phyloP scores from a whole-genome alignment of 1,140 invertebrate species.

The Drosophila kohkoa region DNA sequence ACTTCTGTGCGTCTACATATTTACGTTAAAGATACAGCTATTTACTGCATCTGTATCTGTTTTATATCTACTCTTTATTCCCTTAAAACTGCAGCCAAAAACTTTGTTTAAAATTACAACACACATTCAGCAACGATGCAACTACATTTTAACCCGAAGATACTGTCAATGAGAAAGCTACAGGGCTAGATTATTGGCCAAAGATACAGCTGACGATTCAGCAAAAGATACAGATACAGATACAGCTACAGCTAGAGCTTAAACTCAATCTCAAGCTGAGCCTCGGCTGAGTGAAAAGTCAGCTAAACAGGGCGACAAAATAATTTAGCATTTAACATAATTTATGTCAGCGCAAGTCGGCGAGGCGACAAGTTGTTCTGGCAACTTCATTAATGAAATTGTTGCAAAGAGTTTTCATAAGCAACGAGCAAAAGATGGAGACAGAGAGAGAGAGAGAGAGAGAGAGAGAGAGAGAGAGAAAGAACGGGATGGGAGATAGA shows the following conservation, averaged over 20 bases:
- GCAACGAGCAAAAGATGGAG: not conserved
- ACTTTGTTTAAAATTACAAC: no score
- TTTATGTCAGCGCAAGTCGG: slow-evolving; percentile 17
- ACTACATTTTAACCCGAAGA: no score
- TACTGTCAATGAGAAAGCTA: not conserved
- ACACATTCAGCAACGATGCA: no score
- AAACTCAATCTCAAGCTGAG: not conserved
- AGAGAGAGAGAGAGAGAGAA: not conserved
- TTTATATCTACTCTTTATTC: no score
- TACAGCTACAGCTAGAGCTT: not conserved
- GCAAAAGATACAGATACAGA: not conserved
- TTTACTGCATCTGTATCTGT: no score
- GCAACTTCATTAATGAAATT: slow-evolving; percentile 42
- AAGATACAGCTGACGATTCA: not conserved
- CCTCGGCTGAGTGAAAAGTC: not conserved
- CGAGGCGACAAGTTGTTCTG: slow-evolving; percentile 4
- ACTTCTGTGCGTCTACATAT: no score
- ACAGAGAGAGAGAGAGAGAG: not conserved
- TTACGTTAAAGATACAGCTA: no score
- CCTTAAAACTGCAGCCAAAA: no score
- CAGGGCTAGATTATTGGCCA: not conserved
- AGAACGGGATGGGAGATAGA: not conserved
- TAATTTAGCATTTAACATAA: slow-evolving; percentile 39
- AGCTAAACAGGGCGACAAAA: slow-evolving; percentile 6
- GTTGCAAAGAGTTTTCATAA: slow-evolving; percentile 33